Percentiles rank a stretch among this genome's conserved stretches.
Evolutionary conservation across 2,113 vertebrate genomes (phyloP).

Genomic region (Pollachius pollachius): DNA sequence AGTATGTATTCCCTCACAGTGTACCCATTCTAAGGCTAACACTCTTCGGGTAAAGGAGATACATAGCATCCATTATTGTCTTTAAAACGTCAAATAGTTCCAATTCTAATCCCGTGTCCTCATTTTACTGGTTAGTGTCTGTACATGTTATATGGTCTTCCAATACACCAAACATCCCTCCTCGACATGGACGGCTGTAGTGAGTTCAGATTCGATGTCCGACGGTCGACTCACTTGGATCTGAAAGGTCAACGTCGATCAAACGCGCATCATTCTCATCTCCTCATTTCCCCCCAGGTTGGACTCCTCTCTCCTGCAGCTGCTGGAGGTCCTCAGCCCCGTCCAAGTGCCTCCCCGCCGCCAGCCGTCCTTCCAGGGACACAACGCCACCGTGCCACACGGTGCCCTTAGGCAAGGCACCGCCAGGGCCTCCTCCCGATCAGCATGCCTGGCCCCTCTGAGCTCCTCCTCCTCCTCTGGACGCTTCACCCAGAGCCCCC

Average conservation of each 20-base stretch:
- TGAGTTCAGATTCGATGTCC: slow-evolving; percentile 27
- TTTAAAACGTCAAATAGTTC: too few relatives aligned
- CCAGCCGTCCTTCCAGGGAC: slow-evolving; percentile 9
- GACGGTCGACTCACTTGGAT: neutral
- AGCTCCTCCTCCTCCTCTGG: slow-evolving; percentile 19
- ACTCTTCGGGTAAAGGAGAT: too few relatives aligned
- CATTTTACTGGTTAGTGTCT: slow-evolving; percentile 1
- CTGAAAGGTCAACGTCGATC: neutral
- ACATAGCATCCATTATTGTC: too few relatives aligned
- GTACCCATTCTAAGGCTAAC: too few relatives aligned
- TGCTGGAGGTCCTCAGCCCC: slow-evolving; percentile 81
- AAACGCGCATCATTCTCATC: neutral
- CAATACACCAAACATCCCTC: too few relatives aligned
- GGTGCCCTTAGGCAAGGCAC: too few relatives aligned
- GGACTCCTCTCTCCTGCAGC: slow-evolving; percentile 78
- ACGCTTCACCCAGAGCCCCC: slow-evolving; percentile 38
- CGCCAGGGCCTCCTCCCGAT: too few relatives aligned
- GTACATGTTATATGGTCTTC: slow-evolving; percentile 9
- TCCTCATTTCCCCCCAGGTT: slow-evolving; percentile 63
- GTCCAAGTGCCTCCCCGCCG: slow-evolving; percentile 38
- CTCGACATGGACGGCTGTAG: neutral
- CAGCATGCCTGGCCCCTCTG: too few relatives aligned
- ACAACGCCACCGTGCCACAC: too few relatives aligned
- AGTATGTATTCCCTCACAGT: too few relatives aligned
- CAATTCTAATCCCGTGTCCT: slow-evolving; percentile 19